These are phyloP conservation scores for Melipona bicolor DNA, from an alignment of 2,888 invertebrate species.

Conservation along the genomic window DNA sequence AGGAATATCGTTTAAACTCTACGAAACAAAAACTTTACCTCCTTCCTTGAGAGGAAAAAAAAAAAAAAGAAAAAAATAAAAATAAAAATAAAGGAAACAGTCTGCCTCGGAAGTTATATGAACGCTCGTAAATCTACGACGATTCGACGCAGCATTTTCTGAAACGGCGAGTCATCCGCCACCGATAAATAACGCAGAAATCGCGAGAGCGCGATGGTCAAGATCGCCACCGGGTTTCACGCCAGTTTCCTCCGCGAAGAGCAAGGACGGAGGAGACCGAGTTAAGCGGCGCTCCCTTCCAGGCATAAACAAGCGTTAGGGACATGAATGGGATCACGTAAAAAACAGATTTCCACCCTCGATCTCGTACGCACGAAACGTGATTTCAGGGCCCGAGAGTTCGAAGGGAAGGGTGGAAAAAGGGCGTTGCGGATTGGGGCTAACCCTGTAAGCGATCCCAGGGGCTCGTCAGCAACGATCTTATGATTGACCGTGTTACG, in stretches of 20 bases:
- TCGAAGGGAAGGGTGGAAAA: slow-evolving; percentile 65
- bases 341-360: slow-evolving; percentile 82
- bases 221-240: slow-evolving; percentile 24
- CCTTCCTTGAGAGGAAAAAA: too few species aligned
- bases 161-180: slow-evolving; percentile 9
- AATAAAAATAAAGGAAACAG: not conserved
- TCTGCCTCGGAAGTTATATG: too few species aligned
- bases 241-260: slow-evolving; percentile 17
- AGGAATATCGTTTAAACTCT: slow-evolving; percentile 1
- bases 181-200: slow-evolving; percentile 3
- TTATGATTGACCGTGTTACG: slow-evolving; percentile 84
- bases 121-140: not conserved
- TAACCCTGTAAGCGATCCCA: slow-evolving; percentile 81
- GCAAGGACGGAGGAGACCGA: slow-evolving; percentile 36
- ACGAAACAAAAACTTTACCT: slow-evolving; percentile 1
- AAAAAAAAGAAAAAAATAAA: too few species aligned
- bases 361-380: slow-evolving; percentile 67
- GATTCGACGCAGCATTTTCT: not conserved
- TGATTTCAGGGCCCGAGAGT: slow-evolving; percentile 74
- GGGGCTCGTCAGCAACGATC: slow-evolving; percentile 81
- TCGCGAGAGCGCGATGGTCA: slow-evolving; percentile 9
- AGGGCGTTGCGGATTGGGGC: slow-evolving; percentile 65
- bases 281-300: slow-evolving; percentile 70
- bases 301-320: slow-evolving; percentile 78
- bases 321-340: slow-evolving; percentile 82